A percentile compares a stretch with the other conserved stretches of the same genome.
Evolutionary conservation across 2,113 vertebrate genomes (phyloP).

Genomic region (Micronisus gabar): DNA sequence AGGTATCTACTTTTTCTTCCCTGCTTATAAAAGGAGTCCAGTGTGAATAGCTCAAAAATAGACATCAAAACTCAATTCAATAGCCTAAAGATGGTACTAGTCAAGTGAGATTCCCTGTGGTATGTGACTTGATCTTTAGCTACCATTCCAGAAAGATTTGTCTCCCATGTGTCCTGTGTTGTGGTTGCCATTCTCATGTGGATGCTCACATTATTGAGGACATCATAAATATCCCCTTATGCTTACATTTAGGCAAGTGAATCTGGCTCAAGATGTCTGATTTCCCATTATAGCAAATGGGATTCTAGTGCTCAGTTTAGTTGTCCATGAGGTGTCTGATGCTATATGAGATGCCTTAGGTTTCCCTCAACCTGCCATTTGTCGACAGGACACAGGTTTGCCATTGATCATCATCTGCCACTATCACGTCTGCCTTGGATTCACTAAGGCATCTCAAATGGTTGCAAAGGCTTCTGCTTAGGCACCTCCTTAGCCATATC

Average conservation of each 20-base stretch:
- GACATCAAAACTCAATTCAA: background rate
- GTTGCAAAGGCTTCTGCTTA: background rate
- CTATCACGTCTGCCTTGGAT: background rate
- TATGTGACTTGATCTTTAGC: background rate
- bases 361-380: background rate
- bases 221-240: background rate
- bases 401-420: fast-evolving
- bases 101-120: background rate
- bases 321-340: background rate
- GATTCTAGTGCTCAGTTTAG: background rate
- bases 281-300: background rate
- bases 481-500: background rate
- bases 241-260: background rate
- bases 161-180: background rate
- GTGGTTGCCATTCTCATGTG: background rate
- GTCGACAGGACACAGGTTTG: background rate
- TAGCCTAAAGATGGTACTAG: background rate
- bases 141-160: background rate
- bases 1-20: background rate
- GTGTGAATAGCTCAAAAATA: background rate
- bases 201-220: background rate
- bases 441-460: background rate
- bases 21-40: background rate
- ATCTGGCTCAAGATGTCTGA: background rate
- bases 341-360: background rate